Base-by-base conservation (phyloP, 2,113 vertebrate species). In the Macquaria australasica region DNA sequence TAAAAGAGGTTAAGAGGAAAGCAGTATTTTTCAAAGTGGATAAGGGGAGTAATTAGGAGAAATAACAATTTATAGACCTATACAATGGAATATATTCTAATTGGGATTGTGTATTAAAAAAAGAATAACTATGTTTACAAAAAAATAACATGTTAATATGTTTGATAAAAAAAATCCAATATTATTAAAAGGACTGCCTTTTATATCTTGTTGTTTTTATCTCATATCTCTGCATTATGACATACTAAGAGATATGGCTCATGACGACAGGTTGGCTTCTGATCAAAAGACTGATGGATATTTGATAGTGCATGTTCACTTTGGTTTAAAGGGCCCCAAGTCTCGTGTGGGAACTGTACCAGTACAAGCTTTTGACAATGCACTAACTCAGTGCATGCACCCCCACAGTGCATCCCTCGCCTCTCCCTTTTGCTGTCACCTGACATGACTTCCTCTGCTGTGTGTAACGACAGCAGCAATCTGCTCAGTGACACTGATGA, bases 1-100 rank as follows among this genome's bases (percentile, higher is more conserved):
- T 93, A 92, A 94, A 86, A 86, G 89, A 92, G 90, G 94, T 93
- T 92, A 92, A 94, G 72, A 79, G 91, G 87, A 86, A 93, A 86
- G 73, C 66, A 28, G 79, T 75, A 80, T 81, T 88, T 90, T 89
- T 77, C 51, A 87, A 91, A 89, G 71, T 87, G 79, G 84, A 83
- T 72, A 86, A 83, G 64, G 39, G 58, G 58, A 60, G 70, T 74
- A 91, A 93, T 91, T 88, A 87, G 51, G 59, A 59, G 81, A 62
- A 79, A 80, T 69, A 74, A 73, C 48, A 62, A 71, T 77, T 83
- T 81, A 75, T 21, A 64, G 70, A 71, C 8, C 8, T 55, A 28
- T n/a, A 74, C 23, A 23, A 25, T 21, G 37, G 10, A 67, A 74
- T 45, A 43, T 15, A 51, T 68, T 73, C 63, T 6, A 66, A 53